These are phyloP conservation scores for Melinaea marsaeus DNA, from an alignment of 2,888 invertebrate genomes.

Conservation along the genomic window DNA sequence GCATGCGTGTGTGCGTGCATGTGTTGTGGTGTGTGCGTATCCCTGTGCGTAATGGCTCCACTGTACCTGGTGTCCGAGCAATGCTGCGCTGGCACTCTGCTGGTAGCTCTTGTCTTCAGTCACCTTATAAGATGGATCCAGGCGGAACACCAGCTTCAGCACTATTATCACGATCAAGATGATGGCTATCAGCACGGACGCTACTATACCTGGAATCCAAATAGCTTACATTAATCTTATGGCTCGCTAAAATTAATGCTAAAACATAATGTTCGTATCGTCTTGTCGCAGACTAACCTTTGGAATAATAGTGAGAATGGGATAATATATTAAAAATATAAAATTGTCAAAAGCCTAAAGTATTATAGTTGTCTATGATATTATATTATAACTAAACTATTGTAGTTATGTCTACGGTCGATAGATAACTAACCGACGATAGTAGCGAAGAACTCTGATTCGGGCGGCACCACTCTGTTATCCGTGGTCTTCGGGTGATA, in stretches of 20 bases:
- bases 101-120: conserved; percentile 89
- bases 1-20: too few relatives aligned
- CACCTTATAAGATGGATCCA: conserved; percentile 95
- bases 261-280: too few relatives aligned
- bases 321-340: too few relatives aligned
- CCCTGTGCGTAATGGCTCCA: too few relatives aligned
- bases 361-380: too few relatives aligned
- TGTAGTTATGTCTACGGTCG: too few relatives aligned
- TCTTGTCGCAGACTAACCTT: too few relatives aligned
- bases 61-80: conserved; percentile 80
- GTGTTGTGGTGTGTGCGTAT: too few relatives aligned
- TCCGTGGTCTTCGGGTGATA: conserved; percentile 70
- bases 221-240: background rate
- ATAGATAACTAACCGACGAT: conserved; percentile 60
- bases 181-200: conserved; percentile 93
- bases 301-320: too few relatives aligned
- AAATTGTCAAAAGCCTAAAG: too few relatives aligned
- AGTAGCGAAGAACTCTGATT: conserved; percentile 71
- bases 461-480: conserved; percentile 67
- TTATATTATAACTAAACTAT: too few relatives aligned
- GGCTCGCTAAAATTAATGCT: too few relatives aligned
- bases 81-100: conserved; percentile 88
- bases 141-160: conserved; percentile 88
- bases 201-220: conserved; percentile 81
- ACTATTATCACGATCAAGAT: conserved; percentile 93